Evolutionary conservation across 1,140 invertebrate genomes (phyloP), one percentile per base, ranked within the genome.

Genomic region (Eufriesea mexicana): DNA sequence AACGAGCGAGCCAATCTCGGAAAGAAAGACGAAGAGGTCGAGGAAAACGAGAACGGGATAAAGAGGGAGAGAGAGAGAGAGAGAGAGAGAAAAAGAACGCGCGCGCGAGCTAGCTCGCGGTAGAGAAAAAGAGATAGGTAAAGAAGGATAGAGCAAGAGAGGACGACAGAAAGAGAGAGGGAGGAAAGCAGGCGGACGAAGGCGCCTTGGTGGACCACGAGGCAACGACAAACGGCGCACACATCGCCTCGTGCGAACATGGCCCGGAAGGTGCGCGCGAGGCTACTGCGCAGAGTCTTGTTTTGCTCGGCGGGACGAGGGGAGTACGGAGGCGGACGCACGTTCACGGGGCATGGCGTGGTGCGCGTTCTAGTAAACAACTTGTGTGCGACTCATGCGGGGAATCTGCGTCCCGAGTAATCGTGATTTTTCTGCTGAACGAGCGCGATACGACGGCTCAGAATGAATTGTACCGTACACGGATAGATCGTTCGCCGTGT

Each of bases 341-440:
- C 77, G 89, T 76, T 90, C 85, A 86, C 89, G 89, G 90, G 89
- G 91, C 89, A 92, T 92, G 92, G 91, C 92, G 90, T 90, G 91
- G 90, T 90, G 86, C 91, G 91, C 91, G 91, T 93, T 93, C 92
- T 93, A 92, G 92, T 94, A 94, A 94, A 94, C 92, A 94, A 93
- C 84, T 94, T 92, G 91, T 92, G 91, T 91, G 89, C 91, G 88
- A 87, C 86, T 88, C 90, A 91, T 91, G 90, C 89, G 90, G 91
- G 86, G 86, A 86, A 87, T 89, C 78, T 84, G 84, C 83, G 80
- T 86, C 67, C 79, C 83, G 85, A 84, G 71, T 61, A 70, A 76
- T 77, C 81, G 72, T 79, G 76, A 83, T 86, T 84, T 86, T 86
- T 81, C 64, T 84, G 35, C 10, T 28, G 75, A 68, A 55, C 47